phyloP scores from a whole-genome alignment of 1,140 invertebrate species.

The Bradynema listronoti region DNA sequence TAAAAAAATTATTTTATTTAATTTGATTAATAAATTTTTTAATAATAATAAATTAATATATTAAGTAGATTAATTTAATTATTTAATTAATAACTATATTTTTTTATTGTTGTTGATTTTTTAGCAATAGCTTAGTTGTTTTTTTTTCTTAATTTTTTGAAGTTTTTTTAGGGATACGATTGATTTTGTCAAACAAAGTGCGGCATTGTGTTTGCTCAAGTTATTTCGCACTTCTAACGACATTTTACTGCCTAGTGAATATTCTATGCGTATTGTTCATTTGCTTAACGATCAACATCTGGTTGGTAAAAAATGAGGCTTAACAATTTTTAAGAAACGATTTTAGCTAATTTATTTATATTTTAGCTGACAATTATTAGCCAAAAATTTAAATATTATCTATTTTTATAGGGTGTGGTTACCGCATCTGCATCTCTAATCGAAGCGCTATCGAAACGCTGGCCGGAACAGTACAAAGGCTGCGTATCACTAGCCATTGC shows the following conservation, averaged over 20 bases:
- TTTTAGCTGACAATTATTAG: constrained; percentile 26
- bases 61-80: too few relatives aligned
- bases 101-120: too few relatives aligned
- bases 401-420: constrained; percentile 67
- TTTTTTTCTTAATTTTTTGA: constrained; percentile 12
- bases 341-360: constrained; percentile 1
- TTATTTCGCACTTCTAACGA: constrained; percentile 83
- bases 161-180: constrained; percentile 78
- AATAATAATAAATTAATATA: too few relatives aligned
- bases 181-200: constrained; percentile 98
- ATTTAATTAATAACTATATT: too few relatives aligned
- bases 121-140: too few relatives aligned
- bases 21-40: too few relatives aligned
- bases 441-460: constrained; percentile 93
- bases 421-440: constrained; percentile 96
- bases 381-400: too few relatives aligned
- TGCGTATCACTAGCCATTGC: constrained; percentile 96
- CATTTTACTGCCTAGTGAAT: constrained; percentile 91
- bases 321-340: not conserved
- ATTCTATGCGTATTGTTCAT: constrained; percentile 97
- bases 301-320: constrained; percentile 55
- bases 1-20: too few relatives aligned
- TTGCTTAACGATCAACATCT: constrained; percentile 97
- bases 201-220: constrained; percentile 86
- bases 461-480: constrained; percentile 97